Evolutionary conservation across 2,888 invertebrate genomes (phyloP).

Genomic region (Platycheirus rosarum): DNA sequence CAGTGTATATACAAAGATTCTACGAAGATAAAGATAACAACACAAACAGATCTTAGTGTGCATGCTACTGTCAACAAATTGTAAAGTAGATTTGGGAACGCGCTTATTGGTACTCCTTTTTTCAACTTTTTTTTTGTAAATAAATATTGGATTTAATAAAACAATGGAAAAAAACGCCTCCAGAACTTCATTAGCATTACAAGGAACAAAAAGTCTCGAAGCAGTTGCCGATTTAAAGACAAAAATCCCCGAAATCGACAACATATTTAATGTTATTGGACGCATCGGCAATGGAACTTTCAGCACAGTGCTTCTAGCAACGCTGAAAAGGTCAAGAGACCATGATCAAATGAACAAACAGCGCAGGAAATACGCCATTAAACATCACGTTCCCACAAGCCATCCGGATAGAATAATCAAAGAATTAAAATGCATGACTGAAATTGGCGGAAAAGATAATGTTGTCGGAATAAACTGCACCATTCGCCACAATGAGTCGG

Average conservation of each 20-base stretch:
- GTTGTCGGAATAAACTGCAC: constrained; percentile 92
- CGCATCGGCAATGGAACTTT: constrained; percentile 94
- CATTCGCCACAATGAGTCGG: constrained; percentile 89
- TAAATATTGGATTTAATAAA: not conserved
- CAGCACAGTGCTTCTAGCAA: constrained; percentile 92
- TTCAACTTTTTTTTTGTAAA: no score
- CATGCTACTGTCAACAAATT: no score
- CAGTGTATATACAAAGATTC: no score
- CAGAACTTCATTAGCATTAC: no score
- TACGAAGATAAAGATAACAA: no score
- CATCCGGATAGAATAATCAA: constrained; percentile 91
- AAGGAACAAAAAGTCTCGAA: constrained; percentile 68
- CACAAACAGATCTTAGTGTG: no score
- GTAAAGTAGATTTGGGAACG: no score
- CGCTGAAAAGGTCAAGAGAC: constrained; percentile 82
- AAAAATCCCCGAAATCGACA: constrained; percentile 85
- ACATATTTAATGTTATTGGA: constrained; percentile 86
- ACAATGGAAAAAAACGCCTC: no score
- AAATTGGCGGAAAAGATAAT: constrained; percentile 91
- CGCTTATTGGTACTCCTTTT: no score
- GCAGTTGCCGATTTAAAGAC: constrained; percentile 80
- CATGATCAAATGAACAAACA: constrained; percentile 80
- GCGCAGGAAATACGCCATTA: constrained; percentile 89
- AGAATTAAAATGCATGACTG: constrained; percentile 90
- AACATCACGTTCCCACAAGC: constrained; percentile 93